Conservation (phyloP, 1,140 invertebrate species). For the Tetragnatha versicolor region DNA sequence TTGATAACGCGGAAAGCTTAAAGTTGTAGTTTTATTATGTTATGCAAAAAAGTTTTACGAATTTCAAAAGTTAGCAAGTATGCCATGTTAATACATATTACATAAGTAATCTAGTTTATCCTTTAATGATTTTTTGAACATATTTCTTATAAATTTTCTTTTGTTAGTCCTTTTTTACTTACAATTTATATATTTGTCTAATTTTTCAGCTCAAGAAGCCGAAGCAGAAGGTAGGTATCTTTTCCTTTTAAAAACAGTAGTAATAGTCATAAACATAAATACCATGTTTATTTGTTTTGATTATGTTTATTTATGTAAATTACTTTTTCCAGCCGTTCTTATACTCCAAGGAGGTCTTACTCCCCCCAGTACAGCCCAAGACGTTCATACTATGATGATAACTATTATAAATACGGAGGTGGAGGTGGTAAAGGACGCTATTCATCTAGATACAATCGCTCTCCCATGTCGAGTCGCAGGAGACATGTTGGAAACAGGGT, state of each 20-base stretch:
- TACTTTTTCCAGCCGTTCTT: constrained; percentile 46
- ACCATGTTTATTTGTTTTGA: not conserved
- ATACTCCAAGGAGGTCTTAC: constrained; percentile 50
- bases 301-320: constrained; percentile 14
- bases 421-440: not conserved
- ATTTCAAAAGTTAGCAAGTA: too few relatives aligned
- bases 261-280: too few relatives aligned
- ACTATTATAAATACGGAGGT: constrained; percentile 7
- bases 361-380: constrained; percentile 46
- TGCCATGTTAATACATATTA: too few relatives aligned
- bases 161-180: too few relatives aligned
- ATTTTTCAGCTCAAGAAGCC: constrained; percentile 35
- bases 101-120: too few relatives aligned
- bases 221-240: constrained; percentile 39
- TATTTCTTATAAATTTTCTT: too few relatives aligned
- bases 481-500: constrained; percentile 65
- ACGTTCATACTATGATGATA: constrained; percentile 37
- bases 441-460: constrained; percentile 63
- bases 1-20: too few relatives aligned
- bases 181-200: too few relatives aligned
- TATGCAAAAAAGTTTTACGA: too few relatives aligned
- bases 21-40: too few relatives aligned
- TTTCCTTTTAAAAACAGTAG: too few relatives aligned
- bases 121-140: too few relatives aligned
- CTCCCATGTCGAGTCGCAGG: constrained; percentile 68